Base-by-base conservation (phyloP, 1,140 invertebrate species). In the Drosophila tsacasi region DNA sequence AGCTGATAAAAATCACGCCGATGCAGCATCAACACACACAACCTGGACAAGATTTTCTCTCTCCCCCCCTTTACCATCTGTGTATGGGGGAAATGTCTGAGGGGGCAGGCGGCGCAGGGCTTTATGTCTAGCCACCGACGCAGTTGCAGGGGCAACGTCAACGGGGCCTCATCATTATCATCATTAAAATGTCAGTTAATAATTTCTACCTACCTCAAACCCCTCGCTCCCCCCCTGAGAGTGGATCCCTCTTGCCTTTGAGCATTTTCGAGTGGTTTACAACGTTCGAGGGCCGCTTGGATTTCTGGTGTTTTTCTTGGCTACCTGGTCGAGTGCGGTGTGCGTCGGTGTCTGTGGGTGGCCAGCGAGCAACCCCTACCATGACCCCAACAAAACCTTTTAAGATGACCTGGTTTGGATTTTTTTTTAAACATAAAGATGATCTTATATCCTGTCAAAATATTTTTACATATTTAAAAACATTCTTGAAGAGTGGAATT, bases 171-270 rank as follows among this genome's bases (percentile, higher is more conserved):
- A 89, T 89, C 84, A 89, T 89, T 89, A 89, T 89, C 85, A 89
- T 89, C 84, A 90, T 89, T 89, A 89, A 89, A 89, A 84, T 89
- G 84, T 90, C 84, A 89, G 84, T 89, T 89, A 90, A 89, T 89
- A 89, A 90, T 89, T 90, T 85, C 68, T 86, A 75, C 64, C 63
- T 84, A 54, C 63, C 61, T 64, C 42, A 66, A 50, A 58, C 44
- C 12, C 52, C 23, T 25, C 35, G 39, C 40, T 37, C 61, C 25
- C 32, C 49, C 9, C 17, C n/a, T 8, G 35, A 13, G 54, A 39
- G 54, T 57, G 35, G 35, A 39, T 57, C 37, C 47, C 35, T 42
- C n/a, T 9, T 2, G 15, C 23, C 47, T 5, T 40, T 21, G 21
- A 44, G 57, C 30, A 52, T 50, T 60, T 72, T 83, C 57, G 84